A percentile compares a stretch with the other conserved stretches of the same genome.
phyloP scores from a whole-genome alignment of 1,140 invertebrate genomes.

The Mamestra configurata region DNA sequence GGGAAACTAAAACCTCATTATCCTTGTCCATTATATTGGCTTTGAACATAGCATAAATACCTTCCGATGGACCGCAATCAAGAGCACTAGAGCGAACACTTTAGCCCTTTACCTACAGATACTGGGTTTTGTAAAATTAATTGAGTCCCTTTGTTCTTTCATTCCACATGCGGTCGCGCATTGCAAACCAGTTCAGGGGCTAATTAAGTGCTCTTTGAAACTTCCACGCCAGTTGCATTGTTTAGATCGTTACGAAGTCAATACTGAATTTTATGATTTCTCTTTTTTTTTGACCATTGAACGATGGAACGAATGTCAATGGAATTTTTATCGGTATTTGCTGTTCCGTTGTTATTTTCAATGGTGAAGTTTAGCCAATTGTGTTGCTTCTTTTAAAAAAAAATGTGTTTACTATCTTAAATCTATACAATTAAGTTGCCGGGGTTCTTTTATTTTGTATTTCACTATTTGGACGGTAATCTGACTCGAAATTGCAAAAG shows the following conservation, averaged over 20 bases:
- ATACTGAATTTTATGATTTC: neutral
- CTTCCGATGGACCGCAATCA: too few relatives aligned
- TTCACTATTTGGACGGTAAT: too few relatives aligned
- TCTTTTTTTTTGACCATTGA: neutral
- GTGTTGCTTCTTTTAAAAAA: too few relatives aligned
- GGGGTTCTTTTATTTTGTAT: too few relatives aligned
- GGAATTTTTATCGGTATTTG: neutral
- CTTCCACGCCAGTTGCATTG: neutral
- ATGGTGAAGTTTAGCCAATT: neutral
- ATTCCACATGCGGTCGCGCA: neutral
- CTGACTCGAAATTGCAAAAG: too few relatives aligned
- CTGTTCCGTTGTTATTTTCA: neutral
- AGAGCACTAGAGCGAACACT: too few relatives aligned
- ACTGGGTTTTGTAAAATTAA: neutral
- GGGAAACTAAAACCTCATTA: too few relatives aligned
- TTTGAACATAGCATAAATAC: too few relatives aligned
- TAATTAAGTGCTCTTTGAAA: neutral
- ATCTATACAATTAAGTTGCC: too few relatives aligned
- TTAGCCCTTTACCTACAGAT: neutral
- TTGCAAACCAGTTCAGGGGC: neutral
- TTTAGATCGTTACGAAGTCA: conserved; percentile 1
- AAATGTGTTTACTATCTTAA: too few relatives aligned
- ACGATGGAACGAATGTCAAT: conserved; percentile 10
- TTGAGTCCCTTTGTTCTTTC: neutral
- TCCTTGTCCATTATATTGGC: too few relatives aligned